These are phyloP conservation scores for Chrysolophus pictus DNA, from an alignment of 2,797 vertebrate species.

Conservation along the genomic window DNA sequence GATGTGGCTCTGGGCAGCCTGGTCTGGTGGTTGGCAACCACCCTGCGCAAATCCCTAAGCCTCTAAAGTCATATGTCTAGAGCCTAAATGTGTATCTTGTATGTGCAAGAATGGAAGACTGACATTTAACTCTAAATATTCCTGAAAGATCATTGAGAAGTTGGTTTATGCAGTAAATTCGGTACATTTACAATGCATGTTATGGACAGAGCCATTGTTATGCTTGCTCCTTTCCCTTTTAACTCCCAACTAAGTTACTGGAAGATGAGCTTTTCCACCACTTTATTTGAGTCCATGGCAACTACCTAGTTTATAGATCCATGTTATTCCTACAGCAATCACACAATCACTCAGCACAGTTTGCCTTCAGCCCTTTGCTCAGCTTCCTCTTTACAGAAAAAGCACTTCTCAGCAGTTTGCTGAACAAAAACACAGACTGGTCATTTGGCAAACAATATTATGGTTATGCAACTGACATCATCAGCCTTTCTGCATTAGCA, in stretches of 20 bases:
- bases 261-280: background rate
- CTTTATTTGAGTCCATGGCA: background rate
- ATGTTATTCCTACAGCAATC: background rate
- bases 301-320: background rate
- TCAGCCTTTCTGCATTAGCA: slow-evolving; percentile 19
- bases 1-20: too few relatives aligned
- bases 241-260: background rate
- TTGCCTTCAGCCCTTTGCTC: background rate
- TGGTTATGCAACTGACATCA: background rate
- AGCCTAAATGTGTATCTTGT: background rate
- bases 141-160: background rate
- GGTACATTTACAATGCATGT: background rate
- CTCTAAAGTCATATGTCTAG: background rate
- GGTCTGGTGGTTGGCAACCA: too few relatives aligned
- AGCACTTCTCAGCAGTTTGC: background rate
- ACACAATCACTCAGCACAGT: background rate
- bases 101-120: background rate
- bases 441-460: slow-evolving; percentile 16
- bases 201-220: background rate
- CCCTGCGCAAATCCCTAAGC: background rate
- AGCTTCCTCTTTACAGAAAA: background rate
- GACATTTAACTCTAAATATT: background rate
- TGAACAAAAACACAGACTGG: slow-evolving; percentile 3
- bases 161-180: background rate
- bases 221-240: background rate